Evolutionary conservation across 2,888 invertebrate species (phyloP).

Genomic region (Caradrina clavipalpis): DNA sequence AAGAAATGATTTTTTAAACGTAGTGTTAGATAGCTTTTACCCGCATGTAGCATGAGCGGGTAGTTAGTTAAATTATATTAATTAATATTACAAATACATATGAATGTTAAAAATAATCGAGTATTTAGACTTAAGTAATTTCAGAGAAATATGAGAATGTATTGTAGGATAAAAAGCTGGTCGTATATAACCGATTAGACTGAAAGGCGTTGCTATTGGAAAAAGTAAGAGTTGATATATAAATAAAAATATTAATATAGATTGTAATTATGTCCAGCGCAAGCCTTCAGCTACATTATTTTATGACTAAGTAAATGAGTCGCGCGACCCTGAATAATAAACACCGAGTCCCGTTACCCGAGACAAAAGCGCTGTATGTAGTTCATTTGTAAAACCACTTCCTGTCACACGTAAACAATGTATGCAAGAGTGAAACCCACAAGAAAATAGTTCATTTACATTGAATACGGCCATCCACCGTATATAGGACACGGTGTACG

Average conservation of each 20-base stretch:
- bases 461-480: conserved; percentile 73
- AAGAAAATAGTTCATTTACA: conserved; percentile 80
- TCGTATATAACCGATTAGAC: conserved; percentile 2
- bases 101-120: too few species aligned
- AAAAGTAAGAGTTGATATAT: conserved; percentile 6
- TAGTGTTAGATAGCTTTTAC: too few species aligned
- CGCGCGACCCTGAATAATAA: conserved; percentile 76
- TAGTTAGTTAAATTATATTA: too few species aligned
- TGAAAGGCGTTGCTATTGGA: not conserved
- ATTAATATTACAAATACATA: too few species aligned
- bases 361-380: conserved; percentile 75
- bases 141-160: not conserved
- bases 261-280: conserved; percentile 18
- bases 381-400: conserved; percentile 78
- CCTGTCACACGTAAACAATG: conserved; percentile 76
- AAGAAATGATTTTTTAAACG: too few species aligned
- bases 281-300: conserved; percentile 46
- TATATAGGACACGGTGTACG: conserved; percentile 53
- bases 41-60: too few species aligned
- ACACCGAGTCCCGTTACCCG: conserved; percentile 76
- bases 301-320: conserved; percentile 68
- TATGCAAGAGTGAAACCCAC: conserved; percentile 71
- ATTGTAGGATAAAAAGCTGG: not conserved
- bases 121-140: too few species aligned
- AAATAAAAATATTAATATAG: conserved; percentile 13